Evolutionary conservation across 2,888 invertebrate genomes (phyloP).

Genomic region (Thysanoteuthis rhombus): DNA sequence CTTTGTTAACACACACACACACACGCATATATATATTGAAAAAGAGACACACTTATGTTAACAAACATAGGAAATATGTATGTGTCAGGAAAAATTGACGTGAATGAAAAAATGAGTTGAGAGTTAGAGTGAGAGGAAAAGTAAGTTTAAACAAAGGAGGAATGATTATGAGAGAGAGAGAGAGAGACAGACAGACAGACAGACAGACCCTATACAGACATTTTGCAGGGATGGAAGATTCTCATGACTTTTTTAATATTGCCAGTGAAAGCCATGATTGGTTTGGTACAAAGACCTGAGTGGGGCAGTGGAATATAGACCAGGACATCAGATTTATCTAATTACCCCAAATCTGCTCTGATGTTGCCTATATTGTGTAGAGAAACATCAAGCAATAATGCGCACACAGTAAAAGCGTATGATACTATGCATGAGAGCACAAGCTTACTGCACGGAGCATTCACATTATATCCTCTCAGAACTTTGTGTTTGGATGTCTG

Average conservation of each 20-base stretch:
- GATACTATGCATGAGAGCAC: not conserved
- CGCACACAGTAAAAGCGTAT: not conserved
- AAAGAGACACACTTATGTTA: no score
- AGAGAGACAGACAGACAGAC: not conserved
- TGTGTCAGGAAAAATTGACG: not conserved
- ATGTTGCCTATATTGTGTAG: not conserved
- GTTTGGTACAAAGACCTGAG: not conserved
- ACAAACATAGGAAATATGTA: not conserved
- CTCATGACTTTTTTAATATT: not conserved
- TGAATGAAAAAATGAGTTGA: no score
- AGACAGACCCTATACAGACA: not conserved
- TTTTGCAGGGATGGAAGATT: not conserved
- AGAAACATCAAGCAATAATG: not conserved
- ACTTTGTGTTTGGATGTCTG: not conserved
- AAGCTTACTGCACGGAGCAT: not conserved
- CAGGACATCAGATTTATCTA: not conserved
- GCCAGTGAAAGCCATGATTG: not conserved
- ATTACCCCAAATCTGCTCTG: not conserved
- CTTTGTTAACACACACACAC: no score
- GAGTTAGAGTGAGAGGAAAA: no score
- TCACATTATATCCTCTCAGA: not conserved
- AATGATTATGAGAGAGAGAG: no score
- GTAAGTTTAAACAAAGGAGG: no score
- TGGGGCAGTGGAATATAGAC: not conserved
- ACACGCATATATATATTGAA: no score